A percentile compares a stretch with the other conserved stretches of the same genome.
phyloP scores from a whole-genome alignment of 2,888 invertebrate species.

The Drymonia ruficornis region DNA sequence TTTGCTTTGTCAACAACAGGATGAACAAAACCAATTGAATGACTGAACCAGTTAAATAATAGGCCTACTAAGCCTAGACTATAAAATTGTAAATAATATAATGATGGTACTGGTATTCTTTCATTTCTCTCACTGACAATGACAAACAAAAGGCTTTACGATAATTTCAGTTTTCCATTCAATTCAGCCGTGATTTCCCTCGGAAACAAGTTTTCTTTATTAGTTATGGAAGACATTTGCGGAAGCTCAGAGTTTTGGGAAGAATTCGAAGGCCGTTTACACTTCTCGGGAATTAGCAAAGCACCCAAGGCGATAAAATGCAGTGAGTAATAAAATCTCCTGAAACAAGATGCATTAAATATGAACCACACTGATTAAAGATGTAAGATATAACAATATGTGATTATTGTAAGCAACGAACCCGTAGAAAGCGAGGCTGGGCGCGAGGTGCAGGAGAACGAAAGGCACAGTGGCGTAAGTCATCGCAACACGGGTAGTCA shows the following conservation, averaged over 20 bases:
- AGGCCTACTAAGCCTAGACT: too few species aligned
- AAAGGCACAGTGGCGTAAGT: conserved; percentile 97
- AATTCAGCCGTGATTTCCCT: conserved; percentile 48
- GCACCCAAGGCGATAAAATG: conserved; percentile 79
- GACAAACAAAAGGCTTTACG: conserved; percentile 32
- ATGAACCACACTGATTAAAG: neutral
- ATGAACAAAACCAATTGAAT: too few species aligned
- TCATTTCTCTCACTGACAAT: neutral
- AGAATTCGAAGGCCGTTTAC: conserved; percentile 28
- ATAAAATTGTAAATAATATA: neutral
- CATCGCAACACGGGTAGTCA: conserved; percentile 92
- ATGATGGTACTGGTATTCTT: neutral
- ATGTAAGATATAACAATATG: too few species aligned
- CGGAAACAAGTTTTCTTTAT: conserved; percentile 26
- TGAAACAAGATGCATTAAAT: conserved; percentile 57
- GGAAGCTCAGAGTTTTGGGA: conserved; percentile 42
- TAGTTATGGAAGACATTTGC: conserved; percentile 44
- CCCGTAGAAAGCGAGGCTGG: conserved; percentile 91
- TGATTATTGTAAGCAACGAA: conserved; percentile 71
- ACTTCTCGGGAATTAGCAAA: conserved; percentile 65
- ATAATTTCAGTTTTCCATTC: conserved; percentile 65
- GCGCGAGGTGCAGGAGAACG: conserved; percentile 93
- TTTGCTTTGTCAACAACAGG: too few species aligned
- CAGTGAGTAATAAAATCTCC: conserved; percentile 83
- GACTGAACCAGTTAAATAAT: too few species aligned